phyloP scores from a whole-genome alignment of 2,888 invertebrate genomes.

The Scaptodrosophila latifasciaeformis region DNA sequence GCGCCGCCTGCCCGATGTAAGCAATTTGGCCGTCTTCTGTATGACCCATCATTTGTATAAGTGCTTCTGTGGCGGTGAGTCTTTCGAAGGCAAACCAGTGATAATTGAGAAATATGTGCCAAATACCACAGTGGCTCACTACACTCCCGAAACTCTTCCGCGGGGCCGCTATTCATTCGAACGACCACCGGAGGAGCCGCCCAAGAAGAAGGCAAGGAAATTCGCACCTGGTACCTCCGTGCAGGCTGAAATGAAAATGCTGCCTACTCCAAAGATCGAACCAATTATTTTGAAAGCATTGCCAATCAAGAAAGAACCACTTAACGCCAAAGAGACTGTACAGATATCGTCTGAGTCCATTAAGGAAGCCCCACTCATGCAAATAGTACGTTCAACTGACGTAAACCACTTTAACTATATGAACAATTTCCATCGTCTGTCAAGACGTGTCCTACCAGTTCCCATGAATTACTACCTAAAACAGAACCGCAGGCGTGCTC shows the following conservation, averaged over 20 bases:
- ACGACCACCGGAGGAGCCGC: constrained; percentile 35
- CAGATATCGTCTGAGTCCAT: too few species aligned
- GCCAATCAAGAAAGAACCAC: too few species aligned
- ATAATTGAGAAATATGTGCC: constrained; percentile 63
- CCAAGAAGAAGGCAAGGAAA: constrained; percentile 18
- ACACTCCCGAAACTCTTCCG: constrained; percentile 36
- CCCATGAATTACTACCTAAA: constrained; percentile 55
- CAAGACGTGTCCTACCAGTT: constrained; percentile 60
- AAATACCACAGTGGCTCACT: constrained; percentile 30
- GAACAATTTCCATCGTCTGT: constrained; percentile 27
- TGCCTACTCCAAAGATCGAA: too few species aligned
- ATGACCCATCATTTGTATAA: constrained; percentile 81
- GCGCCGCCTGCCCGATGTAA: constrained; percentile 62
- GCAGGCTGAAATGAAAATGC: too few species aligned
- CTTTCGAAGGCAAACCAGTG: constrained; percentile 64
- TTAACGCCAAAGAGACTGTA: background rate
- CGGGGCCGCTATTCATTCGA: constrained; percentile 72
- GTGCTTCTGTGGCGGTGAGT: constrained; percentile 79
- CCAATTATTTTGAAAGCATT: too few species aligned
- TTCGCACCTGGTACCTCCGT: too few species aligned
- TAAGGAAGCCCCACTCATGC: background rate
- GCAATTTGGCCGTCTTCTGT: constrained; percentile 80
- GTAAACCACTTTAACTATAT: constrained; percentile 32
- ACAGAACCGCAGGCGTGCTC: constrained; percentile 54
- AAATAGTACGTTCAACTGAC: constrained; percentile 20